Percentiles rank a stretch among this genome's conserved stretches.
Evolutionary conservation across 2,113 vertebrate species (phyloP).

Genomic region (Acrocephalus kingi): DNA sequence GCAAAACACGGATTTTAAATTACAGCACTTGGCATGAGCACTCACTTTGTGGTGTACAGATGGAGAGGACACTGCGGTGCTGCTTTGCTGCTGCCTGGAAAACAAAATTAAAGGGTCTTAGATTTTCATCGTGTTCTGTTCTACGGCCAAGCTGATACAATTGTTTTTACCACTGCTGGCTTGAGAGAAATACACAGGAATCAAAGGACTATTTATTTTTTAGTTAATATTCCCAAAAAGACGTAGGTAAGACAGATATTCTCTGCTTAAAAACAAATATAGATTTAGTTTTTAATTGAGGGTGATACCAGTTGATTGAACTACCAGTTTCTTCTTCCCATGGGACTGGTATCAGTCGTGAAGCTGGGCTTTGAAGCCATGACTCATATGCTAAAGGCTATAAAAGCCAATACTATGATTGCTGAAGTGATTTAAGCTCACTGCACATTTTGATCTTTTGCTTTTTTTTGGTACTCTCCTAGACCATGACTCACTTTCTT

Average conservation of each 20-base stretch:
- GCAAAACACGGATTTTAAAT: neutral
- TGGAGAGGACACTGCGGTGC: constrained; percentile 50
- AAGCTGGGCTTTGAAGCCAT: neutral
- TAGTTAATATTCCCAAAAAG: neutral
- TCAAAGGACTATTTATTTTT: neutral
- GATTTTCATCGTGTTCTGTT: neutral
- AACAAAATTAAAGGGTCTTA: constrained; percentile 35
- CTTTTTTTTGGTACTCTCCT: neutral
- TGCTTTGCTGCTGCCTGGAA: constrained; percentile 64
- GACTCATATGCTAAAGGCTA: neutral
- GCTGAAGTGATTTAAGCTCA: neutral
- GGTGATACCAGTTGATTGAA: neutral
- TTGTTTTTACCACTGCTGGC: neutral
- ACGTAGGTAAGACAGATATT: neutral
- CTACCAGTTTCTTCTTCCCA: neutral
- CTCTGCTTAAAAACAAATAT: neutral
- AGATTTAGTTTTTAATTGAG: neutral
- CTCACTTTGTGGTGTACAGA: constrained; percentile 71
- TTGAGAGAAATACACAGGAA: neutral
- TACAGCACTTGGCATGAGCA: neutral
- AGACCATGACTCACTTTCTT: neutral
- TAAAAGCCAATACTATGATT: neutral
- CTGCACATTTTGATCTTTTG: neutral
- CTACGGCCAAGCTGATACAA: neutral
- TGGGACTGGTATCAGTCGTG: neutral